Base-by-base conservation (phyloP, 2,888 invertebrate species). In the Lycia hirtaria region DNA sequence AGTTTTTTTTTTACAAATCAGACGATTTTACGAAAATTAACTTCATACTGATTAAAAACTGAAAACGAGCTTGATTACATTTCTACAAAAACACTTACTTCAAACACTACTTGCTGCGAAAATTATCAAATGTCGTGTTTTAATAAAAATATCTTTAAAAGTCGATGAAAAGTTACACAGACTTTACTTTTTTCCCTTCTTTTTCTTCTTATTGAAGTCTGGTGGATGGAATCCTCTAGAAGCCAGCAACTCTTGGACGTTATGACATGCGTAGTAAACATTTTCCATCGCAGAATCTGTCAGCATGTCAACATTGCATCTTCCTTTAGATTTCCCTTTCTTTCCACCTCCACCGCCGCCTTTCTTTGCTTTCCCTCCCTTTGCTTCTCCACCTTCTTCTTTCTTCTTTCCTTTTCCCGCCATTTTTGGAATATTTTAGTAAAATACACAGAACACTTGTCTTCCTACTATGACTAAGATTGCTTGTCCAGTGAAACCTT, bases 251-350 rank as follows among this genome's bases (percentile, higher is more conserved):
- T 98, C 98, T 85, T 97, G 97, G 0, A 98, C 96, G 79, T 97
- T 98, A 78, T 98, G 98, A 69, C 98, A 98, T 0, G 96, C 97
- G 76, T 97, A 97, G 81, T 98, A 98, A 0, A 98, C 97, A 76
- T 98, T 98, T 66, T 97, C 96, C 97, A 98, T 98, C 0, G 97
- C 98, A 2, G 96, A 95, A 69, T 97, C 97, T 64, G 96, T 97
- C 73, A 98, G 94, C 75, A 98, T 96, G 73, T 98, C 97, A 50
- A 96, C 95, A 28, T 95, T 94, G 71, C 95, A 95, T 71, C 95
- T 93, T 3, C 95, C 94, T 72, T 91, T 91, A 0, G 94, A 93
- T 44, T 92, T 94, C 59, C 93, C 93, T 65, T 93, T 93, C 68
- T 93, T 92, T 10, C 84, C 87, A 51, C 84, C 88, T 3, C 41